A percentile compares a stretch with the other conserved stretches of the same genome.
These are phyloP conservation scores for Ciona savignyi DNA, from an alignment of 23 tunicate genomes.

Conservation along the genomic window DNA sequence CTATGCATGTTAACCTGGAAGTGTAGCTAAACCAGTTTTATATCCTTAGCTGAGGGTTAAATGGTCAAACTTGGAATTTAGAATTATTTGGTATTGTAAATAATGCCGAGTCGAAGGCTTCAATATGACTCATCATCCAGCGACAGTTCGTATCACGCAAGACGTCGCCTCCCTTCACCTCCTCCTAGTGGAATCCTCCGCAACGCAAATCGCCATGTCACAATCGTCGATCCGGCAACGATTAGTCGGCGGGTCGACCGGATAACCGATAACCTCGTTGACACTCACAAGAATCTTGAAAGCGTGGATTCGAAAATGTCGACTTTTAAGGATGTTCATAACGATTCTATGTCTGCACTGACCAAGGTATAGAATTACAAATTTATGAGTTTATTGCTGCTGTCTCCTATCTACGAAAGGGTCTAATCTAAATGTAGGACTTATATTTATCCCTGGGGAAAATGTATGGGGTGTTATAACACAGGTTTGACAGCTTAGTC, in stretches of 20 bases:
- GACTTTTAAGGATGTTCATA: constrained; percentile 58
- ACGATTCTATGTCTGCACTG: constrained; percentile 90
- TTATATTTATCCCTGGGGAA: too few relatives aligned
- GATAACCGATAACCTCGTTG: constrained; percentile 83
- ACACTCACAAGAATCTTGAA: constrained; percentile 61
- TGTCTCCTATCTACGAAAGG: too few relatives aligned
- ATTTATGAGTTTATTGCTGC: neutral
- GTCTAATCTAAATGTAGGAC: too few relatives aligned
- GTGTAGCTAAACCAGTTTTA: too few relatives aligned
- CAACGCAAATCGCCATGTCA: constrained; percentile 71
- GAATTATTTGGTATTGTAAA: neutral
- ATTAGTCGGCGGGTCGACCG: constrained; percentile 64
- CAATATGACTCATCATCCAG: constrained; percentile 54
- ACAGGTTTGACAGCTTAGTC: too few relatives aligned
- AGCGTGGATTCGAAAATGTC: constrained; percentile 56
- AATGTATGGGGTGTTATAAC: too few relatives aligned
- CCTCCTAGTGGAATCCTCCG: constrained; percentile 69
- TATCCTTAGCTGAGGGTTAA: too few relatives aligned
- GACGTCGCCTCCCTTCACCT: constrained; percentile 76
- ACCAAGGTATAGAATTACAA: constrained; percentile 38
- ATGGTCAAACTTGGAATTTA: too few relatives aligned
- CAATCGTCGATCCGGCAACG: constrained; percentile 67
- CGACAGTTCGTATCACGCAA: constrained; percentile 41
- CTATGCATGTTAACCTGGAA: too few relatives aligned
- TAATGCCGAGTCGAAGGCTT: constrained; percentile 48